phyloP scores from a whole-genome alignment of 1,140 invertebrate species.

The Diprion similis region DNA sequence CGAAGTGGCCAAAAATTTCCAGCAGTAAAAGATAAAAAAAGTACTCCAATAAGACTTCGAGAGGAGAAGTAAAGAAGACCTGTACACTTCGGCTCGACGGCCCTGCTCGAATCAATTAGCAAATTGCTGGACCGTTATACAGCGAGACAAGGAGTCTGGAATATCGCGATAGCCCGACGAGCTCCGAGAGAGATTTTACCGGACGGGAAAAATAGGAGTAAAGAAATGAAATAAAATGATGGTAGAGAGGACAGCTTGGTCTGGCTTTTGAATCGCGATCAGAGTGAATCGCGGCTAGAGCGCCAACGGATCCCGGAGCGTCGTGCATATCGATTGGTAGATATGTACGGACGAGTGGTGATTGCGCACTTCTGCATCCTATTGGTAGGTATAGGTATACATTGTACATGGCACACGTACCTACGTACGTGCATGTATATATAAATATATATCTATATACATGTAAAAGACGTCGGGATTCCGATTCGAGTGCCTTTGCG shows the following conservation, averaged over 20 bases:
- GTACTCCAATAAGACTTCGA: too few relatives aligned
- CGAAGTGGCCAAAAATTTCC: neutral
- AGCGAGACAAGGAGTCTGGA: too few relatives aligned
- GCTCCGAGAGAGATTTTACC: neutral
- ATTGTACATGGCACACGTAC: too few relatives aligned
- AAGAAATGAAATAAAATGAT: neutral
- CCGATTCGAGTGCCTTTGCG: neutral
- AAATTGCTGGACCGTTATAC: neutral
- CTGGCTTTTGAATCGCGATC: neutral
- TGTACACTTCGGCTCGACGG: neutral
- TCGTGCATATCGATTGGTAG: slow-evolving; percentile 1
- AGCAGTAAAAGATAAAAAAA: neutral
- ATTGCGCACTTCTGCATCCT: neutral
- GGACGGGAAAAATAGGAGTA: neutral
- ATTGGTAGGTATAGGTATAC: too few relatives aligned
- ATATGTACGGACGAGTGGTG: neutral
- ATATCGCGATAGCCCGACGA: too few relatives aligned
- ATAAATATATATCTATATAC: neutral
- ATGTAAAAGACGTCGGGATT: neutral
- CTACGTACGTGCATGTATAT: too few relatives aligned
- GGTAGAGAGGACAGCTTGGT: too few relatives aligned
- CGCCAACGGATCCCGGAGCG: neutral
- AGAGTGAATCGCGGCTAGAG: neutral
- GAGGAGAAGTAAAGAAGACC: neutral
- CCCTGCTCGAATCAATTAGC: neutral